Conservation (phyloP, 53 echinoderm and acorn worm species). For the Paracentrotus lividus region DNA sequence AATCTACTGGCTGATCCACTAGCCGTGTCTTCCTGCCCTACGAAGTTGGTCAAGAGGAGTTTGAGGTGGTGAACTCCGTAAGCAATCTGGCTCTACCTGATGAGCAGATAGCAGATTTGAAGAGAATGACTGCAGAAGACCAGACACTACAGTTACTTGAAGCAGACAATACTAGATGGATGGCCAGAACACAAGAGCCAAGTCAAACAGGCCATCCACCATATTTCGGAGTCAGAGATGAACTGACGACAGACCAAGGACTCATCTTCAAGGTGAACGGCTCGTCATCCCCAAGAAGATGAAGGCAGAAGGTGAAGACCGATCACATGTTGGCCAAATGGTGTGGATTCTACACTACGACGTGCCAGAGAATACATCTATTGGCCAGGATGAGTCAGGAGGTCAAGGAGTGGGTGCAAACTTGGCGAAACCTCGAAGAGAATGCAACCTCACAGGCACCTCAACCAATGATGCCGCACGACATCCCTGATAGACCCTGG, state of each 20-base stretch:
- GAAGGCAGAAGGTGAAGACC: slow-evolving; percentile 64
- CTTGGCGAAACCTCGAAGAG: slow-evolving; percentile 65
- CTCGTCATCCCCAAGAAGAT: slow-evolving; percentile 74
- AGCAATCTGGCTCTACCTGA: slow-evolving; percentile 68
- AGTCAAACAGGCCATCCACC: slow-evolving; percentile 9
- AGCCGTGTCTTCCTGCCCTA: slow-evolving; percentile 66
- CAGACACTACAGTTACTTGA: slow-evolving; percentile 59
- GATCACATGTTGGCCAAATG: slow-evolving; percentile 73
- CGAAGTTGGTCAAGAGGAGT: slow-evolving; percentile 68
- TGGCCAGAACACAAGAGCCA: slow-evolving; percentile 72
- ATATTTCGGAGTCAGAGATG: slow-evolving; percentile 72
- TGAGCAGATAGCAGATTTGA: neutral
- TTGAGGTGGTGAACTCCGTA: slow-evolving; percentile 66
- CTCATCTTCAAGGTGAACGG: slow-evolving; percentile 71
- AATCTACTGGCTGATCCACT: slow-evolving; percentile 72
- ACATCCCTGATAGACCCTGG: slow-evolving; percentile 64
- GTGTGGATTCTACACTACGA: slow-evolving; percentile 72
- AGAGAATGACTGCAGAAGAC: slow-evolving; percentile 43
- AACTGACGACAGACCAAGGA: slow-evolving; percentile 64
- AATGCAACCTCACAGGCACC: slow-evolving; percentile 48
- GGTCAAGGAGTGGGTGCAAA: slow-evolving; percentile 58
- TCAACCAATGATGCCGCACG: slow-evolving; percentile 60
- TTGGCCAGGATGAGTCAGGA: slow-evolving; percentile 61
- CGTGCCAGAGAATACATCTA: slow-evolving; percentile 59
- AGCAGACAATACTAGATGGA: slow-evolving; percentile 67